These are phyloP conservation scores for Sycobia sp. DNA, from an alignment of 1,140 invertebrate genomes.

Conservation along the genomic window DNA sequence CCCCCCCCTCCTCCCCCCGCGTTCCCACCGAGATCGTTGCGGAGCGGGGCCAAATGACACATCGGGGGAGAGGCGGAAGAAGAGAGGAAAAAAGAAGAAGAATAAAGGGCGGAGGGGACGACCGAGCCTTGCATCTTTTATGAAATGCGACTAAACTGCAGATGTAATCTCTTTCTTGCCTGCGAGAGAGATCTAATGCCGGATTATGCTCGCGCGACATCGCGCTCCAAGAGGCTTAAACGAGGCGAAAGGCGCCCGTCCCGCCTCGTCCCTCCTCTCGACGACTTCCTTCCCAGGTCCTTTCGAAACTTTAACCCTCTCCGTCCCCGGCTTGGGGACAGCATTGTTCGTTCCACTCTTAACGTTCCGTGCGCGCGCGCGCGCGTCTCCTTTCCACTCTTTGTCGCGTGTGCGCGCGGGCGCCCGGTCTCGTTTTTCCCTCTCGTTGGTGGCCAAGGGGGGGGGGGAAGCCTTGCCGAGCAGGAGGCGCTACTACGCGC, in stretches of 20 bases:
- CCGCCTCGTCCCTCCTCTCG: background rate
- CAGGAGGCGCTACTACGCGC: too few relatives aligned
- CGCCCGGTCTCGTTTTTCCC: slow-evolving; percentile 16
- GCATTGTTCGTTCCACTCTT: too few relatives aligned
- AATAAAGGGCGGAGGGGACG: background rate
- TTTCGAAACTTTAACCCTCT: slow-evolving; percentile 33
- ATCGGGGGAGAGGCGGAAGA: too few relatives aligned
- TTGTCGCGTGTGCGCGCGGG: background rate
- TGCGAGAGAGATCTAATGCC: slow-evolving; percentile 29
- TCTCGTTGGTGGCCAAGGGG: slow-evolving; percentile 11
- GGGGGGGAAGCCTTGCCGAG: background rate
- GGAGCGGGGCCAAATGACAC: too few relatives aligned
- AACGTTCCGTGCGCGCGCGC: too few relatives aligned
- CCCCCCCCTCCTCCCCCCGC: too few relatives aligned
- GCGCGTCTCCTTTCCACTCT: background rate
- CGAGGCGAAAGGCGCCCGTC: slow-evolving; percentile 7
- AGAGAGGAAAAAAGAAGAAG: background rate
- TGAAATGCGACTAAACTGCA: slow-evolving; percentile 34
- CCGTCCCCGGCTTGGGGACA: background rate
- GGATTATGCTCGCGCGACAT: slow-evolving; percentile 25
- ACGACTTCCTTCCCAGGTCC: slow-evolving; percentile 10
- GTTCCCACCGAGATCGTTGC: too few relatives aligned
- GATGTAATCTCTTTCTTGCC: slow-evolving; percentile 34
- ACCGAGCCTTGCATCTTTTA: slow-evolving; percentile 23
- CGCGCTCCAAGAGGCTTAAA: slow-evolving; percentile 18